These are phyloP conservation scores for Zoanthus sansibaricus DNA, from an alignment of 92 coral and sea anemone genomes.

Conservation along the genomic window DNA sequence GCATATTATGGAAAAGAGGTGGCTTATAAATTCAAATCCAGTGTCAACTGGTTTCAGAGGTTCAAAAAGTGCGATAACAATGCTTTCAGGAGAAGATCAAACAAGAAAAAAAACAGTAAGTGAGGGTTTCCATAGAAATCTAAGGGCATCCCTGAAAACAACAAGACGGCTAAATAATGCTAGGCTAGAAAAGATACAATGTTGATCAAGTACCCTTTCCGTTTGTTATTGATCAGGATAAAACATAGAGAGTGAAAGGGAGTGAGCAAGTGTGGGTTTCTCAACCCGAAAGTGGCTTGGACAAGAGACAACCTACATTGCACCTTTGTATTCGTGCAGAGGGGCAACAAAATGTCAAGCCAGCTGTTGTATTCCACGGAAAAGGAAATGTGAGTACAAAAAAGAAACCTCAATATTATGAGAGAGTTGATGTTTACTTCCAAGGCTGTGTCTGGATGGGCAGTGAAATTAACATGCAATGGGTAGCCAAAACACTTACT, in stretches of 20 bases:
- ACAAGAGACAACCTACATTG: slow-evolving; percentile 49
- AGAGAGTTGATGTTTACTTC: slow-evolving; percentile 60
- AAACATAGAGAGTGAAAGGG: background rate
- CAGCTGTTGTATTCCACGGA: slow-evolving; percentile 63
- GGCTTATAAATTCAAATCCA: slow-evolving; percentile 39
- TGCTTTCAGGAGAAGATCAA: slow-evolving; percentile 32
- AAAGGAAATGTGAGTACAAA: slow-evolving; percentile 56
- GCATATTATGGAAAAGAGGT: slow-evolving; percentile 41
- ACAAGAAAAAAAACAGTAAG: slow-evolving; percentile 40
- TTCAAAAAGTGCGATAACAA: slow-evolving; percentile 48
- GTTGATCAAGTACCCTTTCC: background rate
- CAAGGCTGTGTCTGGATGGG: slow-evolving; percentile 66
- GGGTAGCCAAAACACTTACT: slow-evolving; percentile 53
- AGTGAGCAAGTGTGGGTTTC: slow-evolving; percentile 2
- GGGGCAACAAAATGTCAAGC: slow-evolving; percentile 65
- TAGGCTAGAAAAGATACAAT: background rate
- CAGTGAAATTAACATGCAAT: slow-evolving; percentile 48
- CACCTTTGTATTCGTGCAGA: slow-evolving; percentile 64
- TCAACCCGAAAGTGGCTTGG: slow-evolving; percentile 4
- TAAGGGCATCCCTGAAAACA: slow-evolving; percentile 45
- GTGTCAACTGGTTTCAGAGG: slow-evolving; percentile 41
- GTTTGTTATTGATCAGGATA: background rate
- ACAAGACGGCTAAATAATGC: background rate
- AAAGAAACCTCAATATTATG: slow-evolving; percentile 57
- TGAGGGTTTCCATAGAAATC: slow-evolving; percentile 47